Conservation (phyloP, 2,797 vertebrate genomes). For the Gila robusta region DNA sequence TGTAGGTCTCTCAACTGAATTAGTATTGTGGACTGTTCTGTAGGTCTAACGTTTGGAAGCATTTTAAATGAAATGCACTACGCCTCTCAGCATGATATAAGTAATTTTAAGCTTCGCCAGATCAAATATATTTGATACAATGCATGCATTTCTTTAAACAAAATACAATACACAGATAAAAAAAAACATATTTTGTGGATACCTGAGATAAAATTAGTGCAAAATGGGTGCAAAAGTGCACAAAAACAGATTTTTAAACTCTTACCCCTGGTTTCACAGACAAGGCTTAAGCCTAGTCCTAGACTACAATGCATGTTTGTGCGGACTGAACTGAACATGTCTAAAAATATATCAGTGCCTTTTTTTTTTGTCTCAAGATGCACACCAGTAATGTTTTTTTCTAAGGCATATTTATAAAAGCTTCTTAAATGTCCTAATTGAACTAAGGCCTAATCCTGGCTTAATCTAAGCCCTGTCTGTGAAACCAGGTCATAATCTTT, state of each 20-base stretch:
- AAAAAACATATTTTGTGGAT: not conserved
- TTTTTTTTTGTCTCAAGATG: not conserved
- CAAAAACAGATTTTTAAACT: not conserved
- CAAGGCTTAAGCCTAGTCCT: not conserved
- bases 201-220: not conserved
- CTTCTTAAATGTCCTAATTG: not conserved
- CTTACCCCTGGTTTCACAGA: not conserved
- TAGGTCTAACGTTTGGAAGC: slow-evolving; percentile 2
- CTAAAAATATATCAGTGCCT: not conserved
- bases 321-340: too few relatives aligned
- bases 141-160: not conserved
- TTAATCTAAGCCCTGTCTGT: not conserved
- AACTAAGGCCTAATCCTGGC: not conserved
- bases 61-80: not conserved
- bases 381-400: not conserved
- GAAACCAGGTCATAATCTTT: not conserved
- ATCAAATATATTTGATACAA: not conserved
- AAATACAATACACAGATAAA: not conserved
- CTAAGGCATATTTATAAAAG: not conserved
- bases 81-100: not conserved
- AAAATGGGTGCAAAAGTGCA: not conserved
- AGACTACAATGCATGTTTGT: not conserved
- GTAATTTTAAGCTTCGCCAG: not conserved
- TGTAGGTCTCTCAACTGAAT: slow-evolving; percentile 15
- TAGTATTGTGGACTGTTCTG: not conserved